Base-by-base conservation (phyloP, 2,797 vertebrate species). In the Hozukius guyotensis region DNA sequence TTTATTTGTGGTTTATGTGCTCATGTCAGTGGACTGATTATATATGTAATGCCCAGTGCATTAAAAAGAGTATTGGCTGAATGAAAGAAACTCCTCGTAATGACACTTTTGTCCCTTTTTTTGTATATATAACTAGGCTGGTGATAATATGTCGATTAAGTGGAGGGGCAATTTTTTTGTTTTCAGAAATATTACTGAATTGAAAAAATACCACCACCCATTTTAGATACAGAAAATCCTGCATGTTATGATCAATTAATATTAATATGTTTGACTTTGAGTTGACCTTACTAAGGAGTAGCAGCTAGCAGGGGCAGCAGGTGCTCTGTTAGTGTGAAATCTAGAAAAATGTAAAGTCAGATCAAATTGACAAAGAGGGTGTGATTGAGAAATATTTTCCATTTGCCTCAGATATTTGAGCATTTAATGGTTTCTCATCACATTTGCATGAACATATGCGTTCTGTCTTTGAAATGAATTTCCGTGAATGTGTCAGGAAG, bases 371-470 rank as follows among this genome's bases (percentile, higher is more conserved):
- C 77, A 86, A 89, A 80, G 70, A 34, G 24, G 9, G 34, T 75
- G 74, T 84, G 83, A 78, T 81, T 78, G 78, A 78, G 78, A 80
- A 84, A 77, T 76, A 82, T 85, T 86, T 84, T 86, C 78, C 81
- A 80, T 89, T 92, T 91, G 72, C 86, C 77, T 83, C 81, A 82
- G 88, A 92, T 92, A 92, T 92, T 90, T 88, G 62, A 86, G 81
- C 88, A 88, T 90, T 93, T 90, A 95, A 93, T 83, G 70, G 87
- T 87, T 91, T 81, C 92, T 92, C 93, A 92, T 95, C 88, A 92
- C 91, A 94, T 96, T 95, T 94, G 93, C 92, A 95, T 95, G 92
- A 95, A 92, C 92, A 96, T 94, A 94, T 96, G 94, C 75, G 82
- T 90, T 94, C 90, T 90, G 90, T 94, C 93, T 93, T 91, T 84